phyloP scores from a whole-genome alignment of 2,797 vertebrate species.

The Tympanoctomys barrerae region DNA sequence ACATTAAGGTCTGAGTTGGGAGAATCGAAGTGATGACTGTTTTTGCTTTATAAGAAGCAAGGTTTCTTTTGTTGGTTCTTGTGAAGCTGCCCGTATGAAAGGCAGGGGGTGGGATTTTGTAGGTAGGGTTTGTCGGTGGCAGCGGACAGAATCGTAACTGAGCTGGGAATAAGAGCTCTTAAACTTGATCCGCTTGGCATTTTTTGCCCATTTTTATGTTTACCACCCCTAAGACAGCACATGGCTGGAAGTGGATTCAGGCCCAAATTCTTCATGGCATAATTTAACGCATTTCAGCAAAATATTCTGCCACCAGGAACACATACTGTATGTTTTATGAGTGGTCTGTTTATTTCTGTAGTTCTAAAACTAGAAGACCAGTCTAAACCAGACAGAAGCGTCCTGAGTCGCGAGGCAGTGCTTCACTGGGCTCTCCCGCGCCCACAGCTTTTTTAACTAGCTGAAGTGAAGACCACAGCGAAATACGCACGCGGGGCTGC shows the following conservation, averaged over 20 bases:
- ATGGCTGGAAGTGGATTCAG: slow-evolving; percentile 73
- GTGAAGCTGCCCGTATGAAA: background rate
- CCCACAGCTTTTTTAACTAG: slow-evolving; percentile 44
- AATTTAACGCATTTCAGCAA: slow-evolving; percentile 77
- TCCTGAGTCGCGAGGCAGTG: slow-evolving; percentile 18
- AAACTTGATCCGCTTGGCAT: slow-evolving; percentile 59
- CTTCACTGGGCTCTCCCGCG: slow-evolving; percentile 45
- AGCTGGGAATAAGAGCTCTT: slow-evolving; percentile 40
- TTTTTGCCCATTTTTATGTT: slow-evolving; percentile 60
- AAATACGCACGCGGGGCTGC: background rate
- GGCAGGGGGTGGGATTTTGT: background rate
- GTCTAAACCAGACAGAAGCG: slow-evolving; percentile 56
- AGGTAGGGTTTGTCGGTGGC: slow-evolving; percentile 36
- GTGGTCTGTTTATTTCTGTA: slow-evolving; percentile 70
- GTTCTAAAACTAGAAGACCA: slow-evolving; percentile 48
- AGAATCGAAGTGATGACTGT: background rate
- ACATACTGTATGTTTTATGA: slow-evolving; percentile 68
- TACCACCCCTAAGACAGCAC: slow-evolving; percentile 76
- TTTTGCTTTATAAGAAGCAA: slow-evolving; percentile 3
- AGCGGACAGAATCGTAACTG: slow-evolving; percentile 54
- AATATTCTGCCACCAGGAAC: slow-evolving; percentile 74
- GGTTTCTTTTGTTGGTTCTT: background rate
- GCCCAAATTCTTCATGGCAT: slow-evolving; percentile 74
- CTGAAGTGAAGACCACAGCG: background rate
- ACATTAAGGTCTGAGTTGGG: background rate